phyloP scores from a whole-genome alignment of 2,113 vertebrate species.

The Cyanoramphus novaezelandiae region DNA sequence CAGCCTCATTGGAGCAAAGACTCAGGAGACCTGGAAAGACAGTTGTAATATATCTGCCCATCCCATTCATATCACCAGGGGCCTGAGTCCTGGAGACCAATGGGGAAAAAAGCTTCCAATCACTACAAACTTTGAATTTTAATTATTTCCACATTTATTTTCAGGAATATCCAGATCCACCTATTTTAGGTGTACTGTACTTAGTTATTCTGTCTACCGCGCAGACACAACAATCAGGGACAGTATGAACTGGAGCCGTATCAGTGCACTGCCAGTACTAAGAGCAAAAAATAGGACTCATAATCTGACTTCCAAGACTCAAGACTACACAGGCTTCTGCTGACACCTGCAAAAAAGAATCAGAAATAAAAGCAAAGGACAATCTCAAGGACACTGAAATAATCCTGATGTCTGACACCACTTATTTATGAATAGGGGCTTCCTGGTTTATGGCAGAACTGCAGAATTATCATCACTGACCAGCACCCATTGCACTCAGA shows the following conservation, averaged over 20 bases:
- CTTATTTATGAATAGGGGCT: not conserved
- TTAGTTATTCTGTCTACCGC: not conserved
- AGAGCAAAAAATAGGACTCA: conserved; percentile 36
- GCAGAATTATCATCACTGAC: not conserved
- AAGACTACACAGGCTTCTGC: not conserved
- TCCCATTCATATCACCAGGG: not conserved
- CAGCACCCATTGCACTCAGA: not conserved
- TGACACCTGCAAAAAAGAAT: not conserved
- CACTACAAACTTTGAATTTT: not conserved
- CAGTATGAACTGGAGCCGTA: not conserved
- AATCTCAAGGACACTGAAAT: conserved; percentile 9
- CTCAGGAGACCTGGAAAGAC: not conserved
- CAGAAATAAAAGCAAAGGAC: conserved; percentile 11
- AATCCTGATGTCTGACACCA: not conserved
- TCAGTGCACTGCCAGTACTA: conserved; percentile 12
- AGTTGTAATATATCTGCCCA: not conserved
- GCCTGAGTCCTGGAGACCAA: not conserved
- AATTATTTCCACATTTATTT: not conserved
- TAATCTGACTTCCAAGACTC: conserved; percentile 9
- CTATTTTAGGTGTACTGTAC: not conserved
- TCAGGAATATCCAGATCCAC: not conserved
- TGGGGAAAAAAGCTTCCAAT: not conserved
- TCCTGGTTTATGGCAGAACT: not conserved
- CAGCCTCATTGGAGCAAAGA: not conserved
- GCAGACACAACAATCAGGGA: not conserved